Evolutionary conservation across 2,888 invertebrate genomes (phyloP).

Genomic region (Xanthia icteritia): DNA sequence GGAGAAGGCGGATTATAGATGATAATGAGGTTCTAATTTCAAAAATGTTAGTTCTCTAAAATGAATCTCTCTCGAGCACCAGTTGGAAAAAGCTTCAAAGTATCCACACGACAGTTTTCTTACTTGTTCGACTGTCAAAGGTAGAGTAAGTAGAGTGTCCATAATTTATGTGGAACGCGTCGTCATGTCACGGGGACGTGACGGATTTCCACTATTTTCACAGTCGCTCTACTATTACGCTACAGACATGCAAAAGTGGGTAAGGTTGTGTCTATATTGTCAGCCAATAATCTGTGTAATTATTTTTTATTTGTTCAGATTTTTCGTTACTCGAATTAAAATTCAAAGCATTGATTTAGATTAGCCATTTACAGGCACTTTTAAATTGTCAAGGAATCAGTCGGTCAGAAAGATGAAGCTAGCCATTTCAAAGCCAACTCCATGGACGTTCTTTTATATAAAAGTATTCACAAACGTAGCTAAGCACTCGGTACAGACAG

Average conservation of each 20-base stretch:
- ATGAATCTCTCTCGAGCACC: neutral
- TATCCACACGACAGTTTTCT: slow-evolving; percentile 27
- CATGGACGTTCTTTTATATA: too few relatives aligned
- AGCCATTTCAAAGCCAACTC: too few relatives aligned
- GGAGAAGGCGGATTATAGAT: too few relatives aligned
- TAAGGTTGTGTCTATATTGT: slow-evolving; percentile 10
- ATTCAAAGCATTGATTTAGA: too few relatives aligned
- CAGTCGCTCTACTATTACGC: slow-evolving; percentile 51
- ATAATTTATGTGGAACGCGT: slow-evolving; percentile 73
- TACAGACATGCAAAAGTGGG: slow-evolving; percentile 48
- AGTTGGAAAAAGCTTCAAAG: slow-evolving; percentile 1
- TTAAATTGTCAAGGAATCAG: too few relatives aligned
- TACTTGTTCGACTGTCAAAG: slow-evolving; percentile 22
- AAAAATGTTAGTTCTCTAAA: neutral
- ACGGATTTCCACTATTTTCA: slow-evolving; percentile 70
- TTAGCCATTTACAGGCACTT: too few relatives aligned
- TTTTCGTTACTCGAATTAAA: neutral
- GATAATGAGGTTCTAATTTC: neutral
- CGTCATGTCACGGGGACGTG: slow-evolving; percentile 67
- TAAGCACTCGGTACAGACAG: too few relatives aligned
- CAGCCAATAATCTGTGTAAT: neutral
- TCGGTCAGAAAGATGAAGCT: too few relatives aligned
- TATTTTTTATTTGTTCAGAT: neutral
- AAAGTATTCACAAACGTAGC: too few relatives aligned
- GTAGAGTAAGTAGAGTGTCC: slow-evolving; percentile 33